Base-by-base conservation (phyloP, 2,797 vertebrate genomes). In the Coccyzus lansbergi region DNA sequence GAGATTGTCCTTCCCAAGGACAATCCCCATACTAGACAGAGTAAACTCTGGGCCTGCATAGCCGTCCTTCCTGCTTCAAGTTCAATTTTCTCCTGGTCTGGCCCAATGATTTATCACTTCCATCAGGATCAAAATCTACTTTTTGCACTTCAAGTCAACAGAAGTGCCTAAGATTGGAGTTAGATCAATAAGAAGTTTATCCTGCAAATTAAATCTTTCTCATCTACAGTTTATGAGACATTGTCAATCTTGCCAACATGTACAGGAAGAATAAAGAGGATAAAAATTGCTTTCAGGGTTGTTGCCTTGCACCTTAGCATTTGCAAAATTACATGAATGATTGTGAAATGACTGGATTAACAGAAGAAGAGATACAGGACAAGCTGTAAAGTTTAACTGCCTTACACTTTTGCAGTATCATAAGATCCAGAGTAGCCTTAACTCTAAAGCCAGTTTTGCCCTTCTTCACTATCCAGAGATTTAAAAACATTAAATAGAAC, bases 141-240 rank as follows among this genome's bases (percentile, higher is more conserved):
- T 84, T 76, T 71, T 88, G 64, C 28, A 56, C 29, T 91, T 93
- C 44, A 83, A 79, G 70, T 63, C 48, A 65, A 82, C 90, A 92
- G 33, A 42, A 48, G 46, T n/a, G 48, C 51, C 51, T 89, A 83
- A 85, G 48, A 74, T 42, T 15, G 18, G 55, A 83, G 25, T 64
- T 84, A 87, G 75, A 94, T 92, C 76, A 93, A 60, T 89, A 53
- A 49, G 58, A 93, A 85, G 14, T 78, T 81, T 91, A 95, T 21
- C 28, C 56, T 79, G 72, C 21, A 82, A 93, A 95, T 93, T 89
- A 92, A 83, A 72, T 53, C 68, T 76, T 92, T 84, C 53, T 90
- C 42, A 92, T 89, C 76, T 86, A 58, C 52, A 49, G 38, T 63
- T 92, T 86, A 64, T 52, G 82, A 90, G 72, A 71, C 29, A 26